Conservation (phyloP, 2,113 vertebrate species). For the Procavia capensis region DNA sequence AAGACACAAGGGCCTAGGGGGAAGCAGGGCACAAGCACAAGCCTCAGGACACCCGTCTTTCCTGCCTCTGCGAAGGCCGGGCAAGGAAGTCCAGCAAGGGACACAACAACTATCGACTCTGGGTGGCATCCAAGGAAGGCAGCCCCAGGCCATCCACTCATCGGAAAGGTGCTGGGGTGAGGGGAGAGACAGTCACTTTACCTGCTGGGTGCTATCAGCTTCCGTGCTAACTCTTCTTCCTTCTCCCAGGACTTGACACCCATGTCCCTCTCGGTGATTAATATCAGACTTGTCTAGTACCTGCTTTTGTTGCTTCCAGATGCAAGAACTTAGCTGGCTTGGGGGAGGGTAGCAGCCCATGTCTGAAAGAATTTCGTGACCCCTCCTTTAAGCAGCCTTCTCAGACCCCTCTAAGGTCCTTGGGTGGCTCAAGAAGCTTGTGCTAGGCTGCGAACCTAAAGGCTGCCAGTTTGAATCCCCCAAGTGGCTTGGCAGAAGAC, state of each 20-base stretch:
- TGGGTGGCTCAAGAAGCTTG: neutral
- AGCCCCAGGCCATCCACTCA: neutral
- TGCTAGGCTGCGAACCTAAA: neutral
- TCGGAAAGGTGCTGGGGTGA: neutral
- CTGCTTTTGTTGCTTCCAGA: neutral
- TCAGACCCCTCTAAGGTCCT: neutral
- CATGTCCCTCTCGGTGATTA: neutral
- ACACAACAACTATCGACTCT: neutral
- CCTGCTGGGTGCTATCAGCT: neutral
- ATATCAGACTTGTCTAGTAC: neutral
- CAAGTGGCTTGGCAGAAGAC: neutral
- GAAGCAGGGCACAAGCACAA: neutral
- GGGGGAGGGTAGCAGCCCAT: neutral
- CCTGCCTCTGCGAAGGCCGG: neutral
- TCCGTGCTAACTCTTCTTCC: neutral
- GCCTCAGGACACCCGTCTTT: neutral
- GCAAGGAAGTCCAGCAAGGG: neutral
- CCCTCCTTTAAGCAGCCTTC: neutral
- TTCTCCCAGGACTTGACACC: neutral
- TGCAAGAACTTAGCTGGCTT: neutral
- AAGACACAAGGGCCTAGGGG: neutral
- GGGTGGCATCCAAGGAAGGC: conserved; percentile 36
- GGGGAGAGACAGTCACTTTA: neutral
- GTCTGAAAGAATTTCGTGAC: neutral
- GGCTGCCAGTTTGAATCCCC: neutral